A percentile compares a stretch with the other conserved stretches of the same genome.
Conservation (phyloP, 1,140 invertebrate species). For the Leptopilina clavipes region DNA sequence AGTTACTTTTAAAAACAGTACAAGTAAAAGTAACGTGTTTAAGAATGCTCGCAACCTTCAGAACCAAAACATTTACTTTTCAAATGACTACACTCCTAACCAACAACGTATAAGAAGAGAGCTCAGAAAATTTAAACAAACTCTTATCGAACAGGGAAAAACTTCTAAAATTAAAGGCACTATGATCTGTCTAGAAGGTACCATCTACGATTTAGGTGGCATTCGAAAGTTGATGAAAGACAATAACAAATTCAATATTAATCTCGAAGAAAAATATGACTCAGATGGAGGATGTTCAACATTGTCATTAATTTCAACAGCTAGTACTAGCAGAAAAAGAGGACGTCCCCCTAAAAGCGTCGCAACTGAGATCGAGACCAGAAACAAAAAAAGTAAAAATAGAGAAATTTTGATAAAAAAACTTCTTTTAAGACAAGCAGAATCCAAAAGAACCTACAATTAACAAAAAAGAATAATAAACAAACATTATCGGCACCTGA, state of each 20-base stretch:
- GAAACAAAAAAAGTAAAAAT: neutral
- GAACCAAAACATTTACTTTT: neutral
- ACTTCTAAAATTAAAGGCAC: neutral
- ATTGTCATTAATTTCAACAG: neutral
- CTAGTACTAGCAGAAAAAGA: neutral
- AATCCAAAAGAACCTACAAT: neutral
- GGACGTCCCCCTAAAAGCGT: neutral
- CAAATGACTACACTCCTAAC: neutral
- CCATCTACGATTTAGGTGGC: neutral
- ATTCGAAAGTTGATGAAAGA: neutral
- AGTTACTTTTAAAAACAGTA: neutral
- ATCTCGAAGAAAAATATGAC: neutral
- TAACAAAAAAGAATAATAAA: neutral
- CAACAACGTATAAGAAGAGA: neutral
- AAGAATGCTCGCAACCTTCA: neutral
- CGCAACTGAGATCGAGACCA: neutral
- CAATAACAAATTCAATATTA: neutral
- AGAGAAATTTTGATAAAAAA: neutral
- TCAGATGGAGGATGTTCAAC: neutral
- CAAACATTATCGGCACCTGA: neutral
- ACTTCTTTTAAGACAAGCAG: neutral
- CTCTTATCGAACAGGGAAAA: neutral
- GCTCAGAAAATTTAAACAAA: neutral
- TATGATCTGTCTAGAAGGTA: neutral
- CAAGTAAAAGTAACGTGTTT: neutral